phyloP scores from a whole-genome alignment of 2,888 invertebrate genomes.

The Ectropis crepuscularia region DNA sequence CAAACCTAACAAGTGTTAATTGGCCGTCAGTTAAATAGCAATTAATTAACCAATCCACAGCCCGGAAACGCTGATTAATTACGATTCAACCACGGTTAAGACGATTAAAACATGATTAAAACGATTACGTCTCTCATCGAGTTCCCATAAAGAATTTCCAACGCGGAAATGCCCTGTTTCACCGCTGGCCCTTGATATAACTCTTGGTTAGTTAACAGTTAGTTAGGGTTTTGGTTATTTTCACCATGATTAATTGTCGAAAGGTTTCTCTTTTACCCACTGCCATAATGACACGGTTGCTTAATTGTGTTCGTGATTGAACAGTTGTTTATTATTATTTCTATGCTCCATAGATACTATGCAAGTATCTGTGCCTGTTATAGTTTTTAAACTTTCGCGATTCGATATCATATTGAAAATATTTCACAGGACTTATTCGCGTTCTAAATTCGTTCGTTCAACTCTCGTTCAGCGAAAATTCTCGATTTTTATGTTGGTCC shows the following conservation, averaged over 20 bases:
- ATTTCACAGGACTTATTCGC: too few relatives aligned
- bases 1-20: slow-evolving; percentile 43
- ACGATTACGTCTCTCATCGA: slow-evolving; percentile 27
- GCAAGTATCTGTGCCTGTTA: background rate
- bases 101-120: slow-evolving; percentile 21
- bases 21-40: slow-evolving; percentile 26
- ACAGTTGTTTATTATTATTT: slow-evolving; percentile 4
- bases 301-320: slow-evolving; percentile 26
- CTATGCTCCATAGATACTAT: too few relatives aligned
- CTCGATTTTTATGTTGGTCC: too few relatives aligned
- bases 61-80: slow-evolving; percentile 40
- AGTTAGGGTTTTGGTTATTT: slow-evolving; percentile 29
- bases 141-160: slow-evolving; percentile 38
- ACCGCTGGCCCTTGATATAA: slow-evolving; percentile 33
- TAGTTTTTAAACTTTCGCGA: too few relatives aligned
- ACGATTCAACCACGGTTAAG: slow-evolving; percentile 32
- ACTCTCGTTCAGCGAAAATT: too few relatives aligned
- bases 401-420: too few relatives aligned
- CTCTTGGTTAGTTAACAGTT: slow-evolving; percentile 40
- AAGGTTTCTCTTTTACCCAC: slow-evolving; percentile 28
- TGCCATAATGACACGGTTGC: slow-evolving; percentile 30
- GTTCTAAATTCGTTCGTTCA: too few relatives aligned
- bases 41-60: slow-evolving; percentile 35
- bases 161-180: slow-evolving; percentile 42
- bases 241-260: slow-evolving; percentile 35